Conservation (phyloP, 2,113 vertebrate genomes). For the Zosterops hypoxanthus region DNA sequence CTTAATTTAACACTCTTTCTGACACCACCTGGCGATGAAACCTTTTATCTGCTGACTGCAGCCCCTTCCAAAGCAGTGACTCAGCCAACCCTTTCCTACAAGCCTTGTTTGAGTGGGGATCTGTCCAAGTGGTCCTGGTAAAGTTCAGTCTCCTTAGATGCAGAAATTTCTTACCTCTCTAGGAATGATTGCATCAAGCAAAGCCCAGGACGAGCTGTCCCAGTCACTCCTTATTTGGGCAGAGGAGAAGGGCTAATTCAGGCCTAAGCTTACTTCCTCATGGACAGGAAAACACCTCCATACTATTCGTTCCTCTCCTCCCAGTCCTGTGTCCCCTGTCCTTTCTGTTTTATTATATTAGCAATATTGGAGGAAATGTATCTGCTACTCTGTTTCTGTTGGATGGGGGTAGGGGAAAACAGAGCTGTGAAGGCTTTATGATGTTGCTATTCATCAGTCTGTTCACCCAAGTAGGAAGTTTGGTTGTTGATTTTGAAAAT, state of each 20-base stretch:
- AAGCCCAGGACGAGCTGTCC: background rate
- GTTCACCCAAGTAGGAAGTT: background rate
- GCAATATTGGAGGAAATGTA: background rate
- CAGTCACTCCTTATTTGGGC: background rate
- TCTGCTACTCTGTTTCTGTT: background rate
- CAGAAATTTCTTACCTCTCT: background rate
- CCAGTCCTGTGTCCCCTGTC: background rate
- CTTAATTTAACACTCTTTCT: background rate
- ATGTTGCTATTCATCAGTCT: background rate
- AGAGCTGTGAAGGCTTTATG: background rate
- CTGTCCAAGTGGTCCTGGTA: background rate
- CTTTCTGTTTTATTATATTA: background rate
- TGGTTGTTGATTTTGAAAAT: background rate
- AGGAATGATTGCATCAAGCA: background rate
- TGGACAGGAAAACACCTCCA: background rate
- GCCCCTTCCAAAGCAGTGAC: background rate
- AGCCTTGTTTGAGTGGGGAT: background rate
- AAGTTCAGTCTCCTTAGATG: background rate
- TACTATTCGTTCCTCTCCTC: background rate
- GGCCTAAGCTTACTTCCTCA: background rate
- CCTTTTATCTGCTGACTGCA: background rate
- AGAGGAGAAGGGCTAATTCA: background rate
- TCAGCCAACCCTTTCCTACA: background rate
- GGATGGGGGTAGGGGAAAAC: background rate
- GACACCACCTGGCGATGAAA: background rate